Evolutionary conservation across 2,888 invertebrate species (phyloP).

Genomic region (Nemotelus nigrinus): DNA sequence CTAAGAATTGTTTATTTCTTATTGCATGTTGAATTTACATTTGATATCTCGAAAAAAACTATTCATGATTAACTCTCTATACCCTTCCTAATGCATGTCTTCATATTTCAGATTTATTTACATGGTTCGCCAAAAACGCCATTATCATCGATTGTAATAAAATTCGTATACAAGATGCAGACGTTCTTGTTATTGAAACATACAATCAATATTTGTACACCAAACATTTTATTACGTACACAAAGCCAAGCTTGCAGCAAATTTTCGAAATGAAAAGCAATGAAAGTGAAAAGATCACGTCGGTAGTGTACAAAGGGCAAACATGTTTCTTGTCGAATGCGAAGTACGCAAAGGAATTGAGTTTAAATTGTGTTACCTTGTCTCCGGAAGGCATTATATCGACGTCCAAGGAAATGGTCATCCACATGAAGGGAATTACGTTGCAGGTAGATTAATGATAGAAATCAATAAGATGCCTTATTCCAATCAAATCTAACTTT

Average conservation of each 20-base stretch:
- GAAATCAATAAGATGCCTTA: no score
- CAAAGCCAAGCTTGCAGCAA: constrained; percentile 36
- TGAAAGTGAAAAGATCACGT: constrained; percentile 40
- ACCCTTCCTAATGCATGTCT: neutral
- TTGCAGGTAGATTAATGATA: constrained; percentile 9
- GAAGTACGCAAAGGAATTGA: constrained; percentile 3
- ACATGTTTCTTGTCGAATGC: constrained; percentile 18
- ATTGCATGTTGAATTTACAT: no score
- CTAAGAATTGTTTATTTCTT: no score
- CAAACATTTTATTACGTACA: constrained; percentile 48
- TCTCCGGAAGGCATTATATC: constrained; percentile 1
- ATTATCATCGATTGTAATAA: constrained; percentile 51
- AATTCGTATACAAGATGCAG: constrained; percentile 50
- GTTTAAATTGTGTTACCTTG: neutral
- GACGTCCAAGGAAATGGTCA: neutral
- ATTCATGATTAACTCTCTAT: no score
- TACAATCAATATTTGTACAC: constrained; percentile 43
- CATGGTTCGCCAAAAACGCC: constrained; percentile 52
- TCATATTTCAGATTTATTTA: constrained; percentile 34
- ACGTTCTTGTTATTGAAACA: constrained; percentile 52
- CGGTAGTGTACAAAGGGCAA: constrained; percentile 13
- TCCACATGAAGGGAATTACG: constrained; percentile 14
- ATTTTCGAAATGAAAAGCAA: constrained; percentile 48
- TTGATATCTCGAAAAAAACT: no score
- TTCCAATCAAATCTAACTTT: no score